phyloP scores from a whole-genome alignment of 37 sponge, comb jelly and placozoan genomes.

The Trichoplax adhaerens region DNA sequence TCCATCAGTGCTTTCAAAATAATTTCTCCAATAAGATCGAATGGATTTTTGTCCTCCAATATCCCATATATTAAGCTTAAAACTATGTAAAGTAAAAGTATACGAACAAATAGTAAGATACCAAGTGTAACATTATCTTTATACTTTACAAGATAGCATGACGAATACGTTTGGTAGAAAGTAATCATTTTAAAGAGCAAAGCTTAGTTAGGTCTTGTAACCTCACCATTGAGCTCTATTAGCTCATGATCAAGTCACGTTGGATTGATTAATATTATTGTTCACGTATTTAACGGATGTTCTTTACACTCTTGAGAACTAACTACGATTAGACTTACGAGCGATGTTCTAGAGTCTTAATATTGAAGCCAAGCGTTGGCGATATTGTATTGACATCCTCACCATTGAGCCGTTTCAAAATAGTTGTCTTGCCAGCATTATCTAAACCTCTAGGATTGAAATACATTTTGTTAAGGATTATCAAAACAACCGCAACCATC shows the following conservation, averaged over 20 bases:
- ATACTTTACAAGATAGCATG: no score
- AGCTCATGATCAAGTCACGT: no score
- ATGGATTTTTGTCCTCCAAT: slow-evolving; percentile 97
- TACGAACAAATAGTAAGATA: background rate
- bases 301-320: no score
- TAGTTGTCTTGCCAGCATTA: slow-evolving; percentile 98
- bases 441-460: slow-evolving; percentile 60
- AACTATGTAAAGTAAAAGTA: slow-evolving; percentile 15
- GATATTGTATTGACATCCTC: slow-evolving; percentile 87
- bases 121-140: no score
- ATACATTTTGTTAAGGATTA: no score
- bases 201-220: no score
- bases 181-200: no score
- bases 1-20: slow-evolving; percentile 98
- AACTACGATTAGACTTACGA: slow-evolving; percentile 19
- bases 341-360: slow-evolving; percentile 86
- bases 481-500: no score
- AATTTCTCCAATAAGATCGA: slow-evolving; percentile 97
- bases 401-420: slow-evolving; percentile 91
- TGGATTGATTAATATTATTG: no score
- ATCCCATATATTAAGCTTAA: slow-evolving; percentile 98
- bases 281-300: no score
- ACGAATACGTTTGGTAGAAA: no score
- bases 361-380: slow-evolving; percentile 98
- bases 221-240: no score